Evolutionary conservation across 37 sponge, comb jelly and placozoan genomes (phyloP).

Genomic region (Agelas oroides): DNA sequence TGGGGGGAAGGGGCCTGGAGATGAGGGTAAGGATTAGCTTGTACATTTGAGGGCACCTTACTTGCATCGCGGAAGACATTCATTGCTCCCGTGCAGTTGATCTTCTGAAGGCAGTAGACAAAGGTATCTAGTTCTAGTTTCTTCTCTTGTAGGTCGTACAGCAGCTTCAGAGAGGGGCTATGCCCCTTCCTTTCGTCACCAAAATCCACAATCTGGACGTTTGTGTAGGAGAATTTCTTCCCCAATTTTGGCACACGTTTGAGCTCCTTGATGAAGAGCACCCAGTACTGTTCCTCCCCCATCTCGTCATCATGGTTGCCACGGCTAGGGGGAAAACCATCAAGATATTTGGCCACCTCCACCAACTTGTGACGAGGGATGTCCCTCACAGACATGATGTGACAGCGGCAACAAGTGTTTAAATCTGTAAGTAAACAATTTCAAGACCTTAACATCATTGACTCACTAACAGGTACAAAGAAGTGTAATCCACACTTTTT

Average conservation of each 20-base stretch:
- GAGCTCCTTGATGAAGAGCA: not conserved
- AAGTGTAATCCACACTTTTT: no score
- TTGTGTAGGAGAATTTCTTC: constrained; percentile 3
- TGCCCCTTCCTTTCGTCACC: not conserved
- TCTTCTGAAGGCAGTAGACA: constrained; percentile 11
- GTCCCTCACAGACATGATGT: constrained; percentile 16
- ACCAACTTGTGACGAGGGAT: not conserved
- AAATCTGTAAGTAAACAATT: no score
- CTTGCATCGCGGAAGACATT: constrained; percentile 14
- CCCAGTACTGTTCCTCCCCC: constrained; percentile 7
- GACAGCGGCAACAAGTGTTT: not conserved
- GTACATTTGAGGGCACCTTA: no score
- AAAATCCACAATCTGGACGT: constrained; percentile 7
- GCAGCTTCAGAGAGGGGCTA: constrained; percentile 14
- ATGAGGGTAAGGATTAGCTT: no score
- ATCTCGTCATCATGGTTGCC: constrained; percentile 16
- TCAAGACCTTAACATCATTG: no score
- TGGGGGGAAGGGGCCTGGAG: no score
- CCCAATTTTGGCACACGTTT: not conserved
- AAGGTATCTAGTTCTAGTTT: constrained; percentile 4
- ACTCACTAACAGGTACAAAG: no score
- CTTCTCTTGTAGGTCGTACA: constrained; percentile 16
- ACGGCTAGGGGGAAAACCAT: constrained; percentile 15
- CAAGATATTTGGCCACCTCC: constrained; percentile 23
- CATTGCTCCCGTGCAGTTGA: constrained; percentile 32